Evolutionary conservation across 2,797 vertebrate species (phyloP).

Genomic region (Vireo griseus): DNA sequence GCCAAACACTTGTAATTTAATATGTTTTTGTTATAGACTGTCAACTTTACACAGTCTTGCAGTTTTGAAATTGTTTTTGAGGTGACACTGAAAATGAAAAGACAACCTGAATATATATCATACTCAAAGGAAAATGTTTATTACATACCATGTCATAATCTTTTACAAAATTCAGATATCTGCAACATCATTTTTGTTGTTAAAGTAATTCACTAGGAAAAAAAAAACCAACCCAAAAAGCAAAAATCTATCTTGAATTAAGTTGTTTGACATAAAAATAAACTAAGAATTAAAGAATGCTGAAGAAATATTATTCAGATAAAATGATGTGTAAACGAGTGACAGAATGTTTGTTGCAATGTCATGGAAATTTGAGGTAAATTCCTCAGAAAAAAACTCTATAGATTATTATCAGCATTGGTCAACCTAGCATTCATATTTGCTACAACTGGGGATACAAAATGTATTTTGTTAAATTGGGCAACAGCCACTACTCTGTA

Average conservation of each 20-base stretch:
- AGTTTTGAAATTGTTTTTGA: neutral
- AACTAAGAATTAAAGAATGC: neutral
- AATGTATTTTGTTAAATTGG: neutral
- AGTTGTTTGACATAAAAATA: neutral
- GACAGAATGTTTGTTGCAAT: neutral
- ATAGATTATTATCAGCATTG: neutral
- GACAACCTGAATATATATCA: neutral
- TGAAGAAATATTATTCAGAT: neutral
- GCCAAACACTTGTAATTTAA: neutral
- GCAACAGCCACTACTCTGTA: neutral
- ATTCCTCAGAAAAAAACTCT: neutral
- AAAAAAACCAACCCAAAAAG: neutral
- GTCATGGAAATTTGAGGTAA: neutral
- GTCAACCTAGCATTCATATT: neutral
- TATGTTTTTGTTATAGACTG: neutral
- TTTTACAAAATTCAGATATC: neutral
- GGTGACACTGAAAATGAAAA: neutral
- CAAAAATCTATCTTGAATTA: neutral
- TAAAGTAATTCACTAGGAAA: neutral
- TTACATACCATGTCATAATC: neutral
- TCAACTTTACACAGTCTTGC: neutral
- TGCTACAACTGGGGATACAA: neutral
- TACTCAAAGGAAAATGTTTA: neutral
- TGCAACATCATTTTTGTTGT: neutral
- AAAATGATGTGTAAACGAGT: neutral